These are phyloP conservation scores for Aphodius granarius DNA, from an alignment of 2,888 invertebrate genomes.

Conservation along the genomic window DNA sequence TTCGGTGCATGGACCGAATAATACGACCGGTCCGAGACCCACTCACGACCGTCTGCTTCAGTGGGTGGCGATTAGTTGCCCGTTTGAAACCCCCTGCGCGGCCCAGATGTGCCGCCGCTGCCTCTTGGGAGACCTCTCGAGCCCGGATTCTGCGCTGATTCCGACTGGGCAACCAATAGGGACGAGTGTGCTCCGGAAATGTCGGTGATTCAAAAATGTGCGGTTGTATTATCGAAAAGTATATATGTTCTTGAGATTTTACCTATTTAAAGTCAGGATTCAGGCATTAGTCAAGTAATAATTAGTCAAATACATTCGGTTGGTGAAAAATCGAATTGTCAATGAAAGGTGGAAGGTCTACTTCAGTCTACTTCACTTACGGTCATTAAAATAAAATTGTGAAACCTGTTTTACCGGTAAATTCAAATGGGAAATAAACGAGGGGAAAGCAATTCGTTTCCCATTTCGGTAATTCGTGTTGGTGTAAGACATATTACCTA, in stretches of 20 bases:
- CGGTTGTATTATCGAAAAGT: too few species aligned
- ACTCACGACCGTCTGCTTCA: conserved; percentile 34
- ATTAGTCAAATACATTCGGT: too few species aligned
- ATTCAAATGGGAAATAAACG: not conserved
- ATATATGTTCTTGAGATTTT: too few species aligned
- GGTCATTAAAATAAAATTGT: not conserved
- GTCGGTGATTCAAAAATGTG: too few species aligned
- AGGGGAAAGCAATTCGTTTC: not conserved
- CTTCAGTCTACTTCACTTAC: not conserved
- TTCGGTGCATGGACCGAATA: conserved; percentile 36
- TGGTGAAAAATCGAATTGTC: too few species aligned
- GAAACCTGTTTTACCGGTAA: not conserved
- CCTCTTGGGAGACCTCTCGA: conserved; percentile 26
- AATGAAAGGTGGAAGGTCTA: too few species aligned
- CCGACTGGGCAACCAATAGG: not conserved
- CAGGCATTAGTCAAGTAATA: too few species aligned
- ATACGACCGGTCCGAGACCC: conserved; percentile 38
- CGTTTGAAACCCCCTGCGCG: conserved; percentile 31
- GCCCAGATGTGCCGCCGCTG: conserved; percentile 32
- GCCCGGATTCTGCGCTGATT: not conserved
- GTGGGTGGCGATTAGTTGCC: conserved; percentile 31
- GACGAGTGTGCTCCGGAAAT: too few species aligned
- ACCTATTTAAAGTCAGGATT: too few species aligned
- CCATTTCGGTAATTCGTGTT: not conserved
- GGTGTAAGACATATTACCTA: not conserved